A percentile compares a stretch with the other conserved stretches of the same genome.
These are phyloP conservation scores for Chaetodon trifasciatus DNA, from an alignment of 2,797 vertebrate genomes.

Conservation along the genomic window DNA sequence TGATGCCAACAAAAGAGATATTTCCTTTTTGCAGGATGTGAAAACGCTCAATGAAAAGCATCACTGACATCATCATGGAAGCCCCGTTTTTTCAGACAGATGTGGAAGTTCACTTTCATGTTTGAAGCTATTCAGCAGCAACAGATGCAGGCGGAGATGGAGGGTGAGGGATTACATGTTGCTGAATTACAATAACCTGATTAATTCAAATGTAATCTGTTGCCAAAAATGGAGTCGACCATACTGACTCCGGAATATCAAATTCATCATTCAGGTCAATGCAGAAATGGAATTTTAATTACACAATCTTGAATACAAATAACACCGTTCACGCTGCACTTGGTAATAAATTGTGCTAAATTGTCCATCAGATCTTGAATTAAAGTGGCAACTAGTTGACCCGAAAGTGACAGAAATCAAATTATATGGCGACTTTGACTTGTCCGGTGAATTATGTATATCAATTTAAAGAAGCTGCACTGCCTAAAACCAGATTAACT, in stretches of 20 bases:
- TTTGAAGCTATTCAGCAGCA: slow-evolving; percentile 19
- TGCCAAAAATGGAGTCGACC: slow-evolving; percentile 31
- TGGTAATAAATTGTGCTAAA: slow-evolving; percentile 10
- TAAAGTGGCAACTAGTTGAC: slow-evolving; percentile 5
- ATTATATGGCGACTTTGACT: slow-evolving; percentile 36
- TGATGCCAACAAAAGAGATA: slow-evolving; percentile 58
- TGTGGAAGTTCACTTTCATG: slow-evolving; percentile 21
- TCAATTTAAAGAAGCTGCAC: slow-evolving; percentile 34
- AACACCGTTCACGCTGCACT: background rate
- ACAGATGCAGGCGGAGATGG: slow-evolving; percentile 17
- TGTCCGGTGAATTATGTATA: slow-evolving; percentile 41
- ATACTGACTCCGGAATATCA: slow-evolving; percentile 9
- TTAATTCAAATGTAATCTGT: slow-evolving; percentile 53
- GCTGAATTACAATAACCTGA: slow-evolving; percentile 45
- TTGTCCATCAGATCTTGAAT: slow-evolving; percentile 36
- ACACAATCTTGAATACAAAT: slow-evolving; percentile 1
- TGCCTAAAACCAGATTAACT: slow-evolving; percentile 45
- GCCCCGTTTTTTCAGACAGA: slow-evolving; percentile 12
- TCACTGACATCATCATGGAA: slow-evolving; percentile 31
- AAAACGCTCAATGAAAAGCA: slow-evolving; percentile 38
- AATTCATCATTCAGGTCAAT: slow-evolving; percentile 16
- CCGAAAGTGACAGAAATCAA: slow-evolving; percentile 50
- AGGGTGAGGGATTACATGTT: slow-evolving; percentile 33
- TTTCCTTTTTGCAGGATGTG: slow-evolving; percentile 43
- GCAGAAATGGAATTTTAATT: slow-evolving; percentile 43